Percentiles rank a stretch among this genome's conserved stretches.
Conservation (phyloP, 2,113 vertebrate species). For the Bufo bufo region DNA sequence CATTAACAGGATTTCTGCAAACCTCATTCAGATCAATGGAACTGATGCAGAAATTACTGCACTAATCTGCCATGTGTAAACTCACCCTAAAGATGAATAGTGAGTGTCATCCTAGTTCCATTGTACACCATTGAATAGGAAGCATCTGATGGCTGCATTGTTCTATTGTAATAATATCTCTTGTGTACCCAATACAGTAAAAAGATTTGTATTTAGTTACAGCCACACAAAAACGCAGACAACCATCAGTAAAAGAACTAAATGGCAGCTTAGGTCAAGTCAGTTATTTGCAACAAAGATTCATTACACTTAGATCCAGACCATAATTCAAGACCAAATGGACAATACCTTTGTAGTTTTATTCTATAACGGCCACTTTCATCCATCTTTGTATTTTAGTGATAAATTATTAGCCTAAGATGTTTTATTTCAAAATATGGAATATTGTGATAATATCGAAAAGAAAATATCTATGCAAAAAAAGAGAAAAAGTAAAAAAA, state of each 20-base stretch:
- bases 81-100: not conserved
- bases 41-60: no score
- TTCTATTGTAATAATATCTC: constrained; percentile 33
- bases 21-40: no score
- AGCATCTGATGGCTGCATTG: constrained; percentile 7
- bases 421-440: no score
- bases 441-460: no score
- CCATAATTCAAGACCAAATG: constrained; percentile 7
- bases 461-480: no score
- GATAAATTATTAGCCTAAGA: no score
- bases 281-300: constrained; percentile 21
- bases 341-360: not conserved
- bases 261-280: not conserved
- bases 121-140: not conserved
- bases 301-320: constrained; percentile 26
- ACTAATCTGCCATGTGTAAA: no score
- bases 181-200: not conserved
- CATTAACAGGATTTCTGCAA: no score
- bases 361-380: no score
- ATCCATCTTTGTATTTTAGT: no score
- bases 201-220: constrained; percentile 45
- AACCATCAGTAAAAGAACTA: not conserved
- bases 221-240: constrained; percentile 20
- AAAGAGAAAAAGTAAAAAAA: no score
- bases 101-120: not conserved